Percentiles rank a stretch among this genome's conserved stretches.
phyloP scores from a whole-genome alignment of 1,140 invertebrate genomes.

The Lepidurus couesii region DNA sequence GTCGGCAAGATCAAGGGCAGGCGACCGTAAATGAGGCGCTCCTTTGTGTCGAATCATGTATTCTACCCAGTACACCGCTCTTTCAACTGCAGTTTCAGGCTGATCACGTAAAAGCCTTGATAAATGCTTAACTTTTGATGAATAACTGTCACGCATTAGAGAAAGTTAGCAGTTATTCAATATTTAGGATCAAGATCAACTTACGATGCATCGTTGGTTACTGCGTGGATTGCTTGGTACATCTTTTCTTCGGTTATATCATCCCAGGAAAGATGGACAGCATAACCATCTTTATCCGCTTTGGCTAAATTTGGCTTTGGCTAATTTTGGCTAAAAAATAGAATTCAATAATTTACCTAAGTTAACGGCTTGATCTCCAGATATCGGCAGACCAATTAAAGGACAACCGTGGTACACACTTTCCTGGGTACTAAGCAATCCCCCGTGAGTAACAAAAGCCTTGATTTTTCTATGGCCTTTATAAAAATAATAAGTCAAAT shows the following conservation, averaged over 20 bases:
- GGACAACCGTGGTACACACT: conserved; percentile 73
- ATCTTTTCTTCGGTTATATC: conserved; percentile 30
- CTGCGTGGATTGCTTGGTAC: conserved; percentile 29
- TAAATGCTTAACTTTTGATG: conserved; percentile 46
- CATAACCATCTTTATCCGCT: conserved; percentile 28
- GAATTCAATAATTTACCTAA: conserved; percentile 33
- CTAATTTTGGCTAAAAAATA: background rate
- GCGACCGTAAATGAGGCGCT: conserved; percentile 45
- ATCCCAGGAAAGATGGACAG: conserved; percentile 25
- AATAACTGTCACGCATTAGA: conserved; percentile 42
- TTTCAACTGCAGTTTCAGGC: conserved; percentile 50
- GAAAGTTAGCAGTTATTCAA: background rate
- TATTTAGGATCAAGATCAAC: background rate
- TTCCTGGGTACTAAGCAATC: conserved; percentile 71
- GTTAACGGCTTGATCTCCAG: conserved; percentile 53
- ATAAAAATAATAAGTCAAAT: background rate
- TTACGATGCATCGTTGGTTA: conserved; percentile 32
- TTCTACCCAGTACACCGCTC: conserved; percentile 47
- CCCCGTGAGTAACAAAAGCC: conserved; percentile 75
- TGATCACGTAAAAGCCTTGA: conserved; percentile 59
- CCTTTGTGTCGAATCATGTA: conserved; percentile 43
- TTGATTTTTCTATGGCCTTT: conserved; percentile 61
- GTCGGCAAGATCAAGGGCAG: conserved; percentile 51
- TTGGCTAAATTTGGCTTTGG: background rate
- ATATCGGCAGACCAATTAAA: conserved; percentile 69